Evolutionary conservation across 2,888 invertebrate genomes (phyloP), one percentile per base, ranked within the genome.

Genomic region (Adela reaumurella): DNA sequence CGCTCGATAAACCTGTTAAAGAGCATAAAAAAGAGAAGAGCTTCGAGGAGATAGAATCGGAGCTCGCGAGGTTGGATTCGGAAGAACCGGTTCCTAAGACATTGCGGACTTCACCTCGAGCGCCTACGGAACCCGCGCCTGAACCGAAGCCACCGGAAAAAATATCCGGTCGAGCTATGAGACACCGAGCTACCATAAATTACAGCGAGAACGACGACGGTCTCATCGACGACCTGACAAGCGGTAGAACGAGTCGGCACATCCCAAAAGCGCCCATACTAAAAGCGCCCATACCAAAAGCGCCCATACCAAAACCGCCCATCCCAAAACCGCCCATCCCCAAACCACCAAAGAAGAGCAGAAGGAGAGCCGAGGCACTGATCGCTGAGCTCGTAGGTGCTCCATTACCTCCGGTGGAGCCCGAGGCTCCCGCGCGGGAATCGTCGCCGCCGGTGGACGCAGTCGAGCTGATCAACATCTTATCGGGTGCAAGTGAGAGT

Each of bases 141-240:
- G 76, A 77, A 53, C 74, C 74, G 35, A 77, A 79, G 57, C 72
- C 73, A 16, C 70, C 73, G 58, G 79, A 79, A 58, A 61, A 47
- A 46, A 28, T 44, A 8, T 49, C 60, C 42, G 80, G 80, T 10
- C 65, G 80, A 57, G 68, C 80, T 17, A 65, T 79, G 56, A 67
- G 80, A 53, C 74, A 78, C 57, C 68, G 80, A 52, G 70, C 72
- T 50, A 79, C 77, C 58, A 68, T 80, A 49, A 80, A 80, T 58
- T 80, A 84, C 73, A 69, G 80, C 77, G 70, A 82, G 76, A 72
- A 81, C 71, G 74, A 82, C 74, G 66, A 82, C 68, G 67, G 78
- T 67, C 57, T 82, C 65, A 35, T 68, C 63, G 66, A 81, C 66
- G 65, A 65, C 52, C 51, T 82, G 62, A 66, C 83, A 64, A 55